Base-by-base conservation (phyloP, 2,888 invertebrate genomes). In the Argyra leucocephala region DNA sequence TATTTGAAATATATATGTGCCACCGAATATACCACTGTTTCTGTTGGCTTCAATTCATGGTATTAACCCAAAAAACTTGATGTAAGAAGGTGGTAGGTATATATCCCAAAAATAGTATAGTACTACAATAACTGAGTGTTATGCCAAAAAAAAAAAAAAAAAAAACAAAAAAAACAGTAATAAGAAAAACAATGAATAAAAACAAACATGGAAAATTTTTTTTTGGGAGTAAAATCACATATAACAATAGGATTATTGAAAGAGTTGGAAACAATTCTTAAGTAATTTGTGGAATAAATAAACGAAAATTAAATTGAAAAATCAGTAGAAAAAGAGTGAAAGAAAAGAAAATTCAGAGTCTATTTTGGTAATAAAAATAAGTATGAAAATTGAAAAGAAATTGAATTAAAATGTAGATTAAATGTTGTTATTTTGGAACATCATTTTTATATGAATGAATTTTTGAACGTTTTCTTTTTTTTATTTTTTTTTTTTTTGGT, bases 341-440 rank as follows among this genome's bases (percentile, higher is more conserved):
- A 48, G 48, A 48, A 48, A 48, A 48, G 48, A 31, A 48, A 48
- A 18, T 48, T 48, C 18, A 48, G 5, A 48, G 48, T 48, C n/a
- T 48, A 48, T 48, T 12, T 1, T 15, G 48, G 48, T 18, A 48
- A 48, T 48, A 48, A 48, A 48, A 48, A 15, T 18, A 48, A 48
- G 18, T 15, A 48, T 31, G 48, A 48, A 48, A 48, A 48, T 48
- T 48, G 48, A 48, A 48, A 48, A 48, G 12, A 48, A 48, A 48
- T 48, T 48, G n/a, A 48, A 48, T 48, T 48, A 48, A 48, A 48
- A 48, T 48, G 48, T 48, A 48, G 18, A 48, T 48, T 48, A 48
- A 48, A 48, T 48, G 12, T 18, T 48, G 7, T 48, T 31, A 15
- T 48, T 48, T n/a, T 48, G 12, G 37, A 37, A 10, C 3, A 9